A percentile compares a stretch with the other conserved stretches of the same genome.
Conservation (phyloP, 2,888 invertebrate genomes). For the Microchrysa polita region DNA sequence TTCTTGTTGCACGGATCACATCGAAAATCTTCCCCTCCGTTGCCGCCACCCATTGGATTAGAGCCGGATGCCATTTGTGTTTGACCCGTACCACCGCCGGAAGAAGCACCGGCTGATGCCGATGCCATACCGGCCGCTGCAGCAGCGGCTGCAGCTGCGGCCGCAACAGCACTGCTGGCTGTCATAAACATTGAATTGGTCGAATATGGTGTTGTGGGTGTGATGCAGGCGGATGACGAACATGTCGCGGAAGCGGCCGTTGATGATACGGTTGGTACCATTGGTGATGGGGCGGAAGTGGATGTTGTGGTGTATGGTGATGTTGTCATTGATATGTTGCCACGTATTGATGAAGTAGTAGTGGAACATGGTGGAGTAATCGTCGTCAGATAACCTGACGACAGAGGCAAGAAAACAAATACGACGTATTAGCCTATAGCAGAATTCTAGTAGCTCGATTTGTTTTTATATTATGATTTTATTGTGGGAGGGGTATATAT, state of each 20-base stretch:
- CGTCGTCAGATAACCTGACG: conserved; percentile 67
- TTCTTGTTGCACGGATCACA: conserved; percentile 93
- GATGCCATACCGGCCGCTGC: conserved; percentile 51
- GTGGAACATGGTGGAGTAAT: conserved; percentile 56
- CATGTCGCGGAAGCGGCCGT: conserved; percentile 46
- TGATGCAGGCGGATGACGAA: conserved; percentile 53
- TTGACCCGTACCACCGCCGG: conserved; percentile 56
- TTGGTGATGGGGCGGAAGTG: conserved; percentile 52
- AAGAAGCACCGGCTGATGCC: conserved; percentile 53
- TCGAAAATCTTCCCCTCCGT: conserved; percentile 83
- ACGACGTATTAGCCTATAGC: conserved; percentile 66
- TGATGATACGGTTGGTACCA: conserved; percentile 50
- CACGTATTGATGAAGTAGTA: conserved; percentile 46
- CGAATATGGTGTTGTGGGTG: conserved; percentile 37
- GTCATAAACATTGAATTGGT: conserved; percentile 44
- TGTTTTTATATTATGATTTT: conserved; percentile 1
- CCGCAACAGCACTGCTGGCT: conserved; percentile 56
- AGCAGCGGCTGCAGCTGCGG: conserved; percentile 57
- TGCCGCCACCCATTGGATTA: conserved; percentile 65
- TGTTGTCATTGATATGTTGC: conserved; percentile 46
- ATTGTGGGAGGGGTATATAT: conserved; percentile 10
- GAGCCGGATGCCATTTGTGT: conserved; percentile 6
- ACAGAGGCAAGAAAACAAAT: conserved; percentile 63
- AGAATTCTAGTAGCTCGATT: conserved; percentile 50
- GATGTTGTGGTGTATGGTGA: conserved; percentile 41